These are phyloP conservation scores for Neuroscelio doddi DNA, from an alignment of 2,888 invertebrate species.

Conservation along the genomic window DNA sequence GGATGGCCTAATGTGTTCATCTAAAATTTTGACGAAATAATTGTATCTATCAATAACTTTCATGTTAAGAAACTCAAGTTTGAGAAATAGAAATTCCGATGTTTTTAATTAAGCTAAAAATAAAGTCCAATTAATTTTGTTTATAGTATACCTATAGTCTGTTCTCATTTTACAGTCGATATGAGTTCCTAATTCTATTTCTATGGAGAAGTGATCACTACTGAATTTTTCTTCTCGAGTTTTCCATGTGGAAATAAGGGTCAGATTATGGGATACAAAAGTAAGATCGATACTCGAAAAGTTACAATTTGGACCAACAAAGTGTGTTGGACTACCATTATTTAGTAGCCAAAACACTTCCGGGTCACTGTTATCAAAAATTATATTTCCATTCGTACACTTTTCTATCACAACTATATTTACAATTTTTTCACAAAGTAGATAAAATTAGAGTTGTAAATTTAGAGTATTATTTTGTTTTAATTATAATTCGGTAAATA, in stretches of 20 bases:
- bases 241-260: too few species aligned
- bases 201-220: conserved; percentile 36
- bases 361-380: conserved; percentile 8
- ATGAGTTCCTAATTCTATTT: conserved; percentile 13
- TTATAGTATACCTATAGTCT: conserved; percentile 23
- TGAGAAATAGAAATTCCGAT: neutral
- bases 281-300: too few species aligned
- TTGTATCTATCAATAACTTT: conserved; percentile 2
- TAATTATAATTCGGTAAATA: too few species aligned
- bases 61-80: conserved; percentile 3
- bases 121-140: conserved; percentile 6
- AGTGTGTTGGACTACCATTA: too few species aligned
- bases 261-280: conserved; percentile 15
- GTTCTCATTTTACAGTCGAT: neutral
- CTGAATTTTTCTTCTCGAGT: conserved; percentile 22
- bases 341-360: conserved; percentile 19
- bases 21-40: neutral
- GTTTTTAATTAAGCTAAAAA: neutral
- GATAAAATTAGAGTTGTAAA: too few species aligned
- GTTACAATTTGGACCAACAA: too few species aligned
- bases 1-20: neutral
- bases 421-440: too few species aligned
- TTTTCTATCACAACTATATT: too few species aligned
- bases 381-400: conserved; percentile 16
- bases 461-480: too few species aligned